Evolutionary conservation across 2,797 vertebrate genomes (phyloP).

Genomic region (Siniperca obscura): DNA sequence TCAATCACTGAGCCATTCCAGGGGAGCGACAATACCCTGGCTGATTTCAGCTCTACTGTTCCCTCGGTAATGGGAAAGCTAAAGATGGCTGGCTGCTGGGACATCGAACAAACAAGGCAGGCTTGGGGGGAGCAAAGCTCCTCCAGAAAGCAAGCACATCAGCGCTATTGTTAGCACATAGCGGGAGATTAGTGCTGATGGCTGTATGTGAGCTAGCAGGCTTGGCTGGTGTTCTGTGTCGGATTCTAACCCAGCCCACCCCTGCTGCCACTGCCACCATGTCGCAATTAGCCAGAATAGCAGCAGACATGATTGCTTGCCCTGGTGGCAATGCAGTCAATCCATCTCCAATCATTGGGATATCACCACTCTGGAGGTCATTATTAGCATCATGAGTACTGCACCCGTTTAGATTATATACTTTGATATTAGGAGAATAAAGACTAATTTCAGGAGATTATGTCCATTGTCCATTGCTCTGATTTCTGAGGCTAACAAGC

Average conservation of each 20-base stretch:
- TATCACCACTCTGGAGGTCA: constrained; percentile 60
- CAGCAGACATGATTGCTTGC: constrained; percentile 69
- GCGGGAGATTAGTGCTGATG: constrained; percentile 79
- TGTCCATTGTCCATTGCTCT: constrained; percentile 37
- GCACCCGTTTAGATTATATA: constrained; percentile 40
- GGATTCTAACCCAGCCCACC: constrained; percentile 72
- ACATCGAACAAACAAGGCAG: constrained; percentile 64
- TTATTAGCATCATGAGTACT: constrained; percentile 63
- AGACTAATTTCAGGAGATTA: constrained; percentile 5
- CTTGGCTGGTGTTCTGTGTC: constrained; percentile 77
- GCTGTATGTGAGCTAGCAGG: constrained; percentile 70
- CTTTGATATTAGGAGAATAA: constrained; percentile 1
- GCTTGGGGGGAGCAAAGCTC: constrained; percentile 60
- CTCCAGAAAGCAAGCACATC: constrained; percentile 77
- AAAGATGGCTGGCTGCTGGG: constrained; percentile 69
- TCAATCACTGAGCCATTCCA: constrained; percentile 74
- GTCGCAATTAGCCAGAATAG: constrained; percentile 77
- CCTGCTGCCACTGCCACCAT: constrained; percentile 67
- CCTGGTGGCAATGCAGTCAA: constrained; percentile 56
- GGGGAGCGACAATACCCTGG: constrained; percentile 60
- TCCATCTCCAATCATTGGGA: constrained; percentile 64
- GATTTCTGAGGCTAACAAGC: constrained; percentile 51
- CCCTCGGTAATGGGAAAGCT: constrained; percentile 63
- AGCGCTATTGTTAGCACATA: constrained; percentile 82
- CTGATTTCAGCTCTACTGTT: constrained; percentile 75